Evolutionary conservation across 2,888 invertebrate species (phyloP).

Genomic region (Octonoba sinensis): DNA sequence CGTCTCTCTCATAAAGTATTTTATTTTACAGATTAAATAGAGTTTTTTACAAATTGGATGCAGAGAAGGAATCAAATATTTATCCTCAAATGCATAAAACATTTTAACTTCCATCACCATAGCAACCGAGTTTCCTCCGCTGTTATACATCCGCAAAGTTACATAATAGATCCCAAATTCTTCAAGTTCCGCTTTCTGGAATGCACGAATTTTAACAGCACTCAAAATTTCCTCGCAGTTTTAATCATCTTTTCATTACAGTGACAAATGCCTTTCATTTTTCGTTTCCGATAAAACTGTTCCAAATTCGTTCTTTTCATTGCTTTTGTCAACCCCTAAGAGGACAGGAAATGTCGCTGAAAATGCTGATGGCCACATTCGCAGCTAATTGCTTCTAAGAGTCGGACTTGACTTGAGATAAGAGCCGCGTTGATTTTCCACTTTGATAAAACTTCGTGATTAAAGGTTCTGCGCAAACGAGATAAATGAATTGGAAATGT

Average conservation of each 20-base stretch:
- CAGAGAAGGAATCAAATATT: too few species aligned
- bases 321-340: too few species aligned
- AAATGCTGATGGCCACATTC: constrained; percentile 47
- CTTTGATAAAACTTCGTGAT: constrained; percentile 39
- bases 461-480: constrained; percentile 7
- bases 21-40: too few species aligned
- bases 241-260: constrained; percentile 59
- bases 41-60: too few species aligned
- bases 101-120: too few species aligned
- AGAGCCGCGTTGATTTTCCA: constrained; percentile 26
- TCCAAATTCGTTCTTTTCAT: constrained; percentile 1
- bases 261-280: constrained; percentile 26
- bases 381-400: constrained; percentile 42
- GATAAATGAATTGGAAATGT: too few species aligned
- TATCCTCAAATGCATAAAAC: too few species aligned
- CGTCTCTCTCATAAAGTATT: too few species aligned
- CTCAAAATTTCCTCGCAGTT: constrained; percentile 39
- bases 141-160: too few species aligned
- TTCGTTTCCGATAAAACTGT: constrained; percentile 29
- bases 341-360: constrained; percentile 10
- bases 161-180: too few species aligned
- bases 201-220: constrained; percentile 4
- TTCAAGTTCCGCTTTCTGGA: too few species aligned
- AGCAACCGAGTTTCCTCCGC: too few species aligned
- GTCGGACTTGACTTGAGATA: constrained; percentile 29